phyloP scores from a whole-genome alignment of 1,140 invertebrate species.

The Cotesia chilonis region DNA sequence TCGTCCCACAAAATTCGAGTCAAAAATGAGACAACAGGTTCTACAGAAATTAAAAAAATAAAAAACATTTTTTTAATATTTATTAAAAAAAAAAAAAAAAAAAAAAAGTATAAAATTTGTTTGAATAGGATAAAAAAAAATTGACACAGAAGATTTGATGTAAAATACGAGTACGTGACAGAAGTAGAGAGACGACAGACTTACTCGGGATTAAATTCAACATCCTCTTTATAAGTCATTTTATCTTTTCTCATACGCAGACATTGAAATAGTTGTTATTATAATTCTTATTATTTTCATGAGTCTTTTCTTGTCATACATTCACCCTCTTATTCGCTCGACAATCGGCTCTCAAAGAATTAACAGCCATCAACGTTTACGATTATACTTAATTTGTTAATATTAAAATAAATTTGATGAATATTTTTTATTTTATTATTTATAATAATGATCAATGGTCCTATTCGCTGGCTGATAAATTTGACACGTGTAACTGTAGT shows the following conservation, averaged over 20 bases:
- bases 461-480: background rate
- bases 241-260: constrained; percentile 13
- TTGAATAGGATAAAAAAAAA: too few relatives aligned
- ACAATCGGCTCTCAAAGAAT: constrained; percentile 9
- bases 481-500: background rate
- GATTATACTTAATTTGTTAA: too few relatives aligned
- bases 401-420: too few relatives aligned
- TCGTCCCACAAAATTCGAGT: too few relatives aligned
- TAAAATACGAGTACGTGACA: constrained; percentile 26
- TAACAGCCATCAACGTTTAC: background rate
- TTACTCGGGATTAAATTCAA: constrained; percentile 33
- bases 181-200: constrained; percentile 21
- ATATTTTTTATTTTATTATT: too few relatives aligned
- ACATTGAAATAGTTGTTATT: background rate
- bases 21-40: too few relatives aligned
- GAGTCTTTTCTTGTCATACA: constrained; percentile 19
- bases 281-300: constrained; percentile 14
- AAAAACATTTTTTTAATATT: too few relatives aligned
- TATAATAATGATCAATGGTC: background rate
- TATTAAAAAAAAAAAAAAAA: too few relatives aligned
- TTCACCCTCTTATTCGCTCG: constrained; percentile 7
- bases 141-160: too few relatives aligned
- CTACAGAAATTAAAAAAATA: too few relatives aligned
- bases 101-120: too few relatives aligned
- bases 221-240: constrained; percentile 34